Base-by-base conservation (phyloP, 2,113 vertebrate genomes). In the Vimba vimba region DNA sequence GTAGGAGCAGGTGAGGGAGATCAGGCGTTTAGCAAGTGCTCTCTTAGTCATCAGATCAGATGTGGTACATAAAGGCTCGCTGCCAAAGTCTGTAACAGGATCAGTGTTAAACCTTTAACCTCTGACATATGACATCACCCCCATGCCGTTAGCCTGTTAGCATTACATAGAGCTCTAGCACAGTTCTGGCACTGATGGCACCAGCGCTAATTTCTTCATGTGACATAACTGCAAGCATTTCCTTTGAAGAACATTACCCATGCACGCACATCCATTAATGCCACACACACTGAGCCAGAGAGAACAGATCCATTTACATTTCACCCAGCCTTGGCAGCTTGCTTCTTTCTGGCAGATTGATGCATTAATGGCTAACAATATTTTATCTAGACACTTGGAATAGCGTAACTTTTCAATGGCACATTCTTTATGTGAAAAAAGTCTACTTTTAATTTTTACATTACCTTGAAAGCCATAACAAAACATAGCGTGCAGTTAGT, bases 41-140 rank as follows among this genome's bases (percentile, higher is more conserved):
- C 89, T 81, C 45, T 23, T 84, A 87, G 88, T 85, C 86, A 73
- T 90, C 83, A 87, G 89, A 89, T 92, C 92, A 90, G 88, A 88
- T 89, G 89, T 87, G 90, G 88, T 90, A 88, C 86, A 89, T 91
- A 91, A 90, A 66, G 86, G 82, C 76, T 59, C 27, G 2, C 30
- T 71, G 82, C 91, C 81, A 83, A 91, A 80, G 90, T 86, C 88
- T 91, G 90, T 91, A 94, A 93, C 90, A 91, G 92, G 93, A 90
- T 93, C 91, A 89, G 86, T 87, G 85, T 59, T 83, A 55, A 84
- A 93, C 90, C 92, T 91, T 89, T 93, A 90, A 93, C 89, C 91
- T 88, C 25, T 88, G 89, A 88, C 91, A 90, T 91, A 91, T 93
- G 92, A 92, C 92, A 91, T 93, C 92, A 91, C 88, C 81, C 85